A percentile compares a stretch with the other conserved stretches of the same genome.
Conservation (phyloP, 2,888 invertebrate species). For the Cerceris ruficornis region DNA sequence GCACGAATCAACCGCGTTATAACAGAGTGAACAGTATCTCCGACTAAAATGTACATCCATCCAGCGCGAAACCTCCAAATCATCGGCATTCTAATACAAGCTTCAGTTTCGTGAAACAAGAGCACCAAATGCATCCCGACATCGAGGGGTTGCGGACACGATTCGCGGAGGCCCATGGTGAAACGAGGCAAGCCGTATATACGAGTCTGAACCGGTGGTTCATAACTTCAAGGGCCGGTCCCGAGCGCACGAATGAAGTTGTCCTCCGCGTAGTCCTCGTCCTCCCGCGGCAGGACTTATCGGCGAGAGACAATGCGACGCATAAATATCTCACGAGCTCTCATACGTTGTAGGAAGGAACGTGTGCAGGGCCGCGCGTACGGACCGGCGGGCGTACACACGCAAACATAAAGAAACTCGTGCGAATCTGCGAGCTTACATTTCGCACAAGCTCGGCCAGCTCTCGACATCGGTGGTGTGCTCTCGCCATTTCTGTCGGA, state of each 20-base stretch:
- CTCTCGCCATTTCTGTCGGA: neutral
- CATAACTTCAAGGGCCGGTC: constrained; percentile 73
- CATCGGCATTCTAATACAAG: too few relatives aligned
- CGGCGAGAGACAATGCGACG: constrained; percentile 78
- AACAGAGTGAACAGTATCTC: too few relatives aligned
- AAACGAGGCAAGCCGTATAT: constrained; percentile 29
- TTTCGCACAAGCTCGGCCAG: neutral
- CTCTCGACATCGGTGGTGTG: neutral
- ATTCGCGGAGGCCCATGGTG: constrained; percentile 23
- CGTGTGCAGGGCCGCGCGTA: constrained; percentile 11
- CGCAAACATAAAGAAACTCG: constrained; percentile 3
- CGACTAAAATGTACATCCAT: too few relatives aligned
- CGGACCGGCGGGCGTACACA: constrained; percentile 18
- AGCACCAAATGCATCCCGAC: too few relatives aligned
- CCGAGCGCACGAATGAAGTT: constrained; percentile 78
- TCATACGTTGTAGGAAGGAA: constrained; percentile 62
- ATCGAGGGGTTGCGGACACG: too few relatives aligned
- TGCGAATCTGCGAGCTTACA: neutral
- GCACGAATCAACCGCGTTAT: too few relatives aligned
- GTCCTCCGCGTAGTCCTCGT: constrained; percentile 73
- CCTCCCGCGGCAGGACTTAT: constrained; percentile 61
- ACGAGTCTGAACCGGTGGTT: constrained; percentile 65
- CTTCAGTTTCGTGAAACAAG: too few relatives aligned
- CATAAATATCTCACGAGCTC: constrained; percentile 80
- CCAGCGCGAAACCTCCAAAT: too few relatives aligned